Percentiles rank a stretch among this genome's conserved stretches.
phyloP scores from a whole-genome alignment of 2,797 vertebrate genomes.

The Furcifer pardalis region DNA sequence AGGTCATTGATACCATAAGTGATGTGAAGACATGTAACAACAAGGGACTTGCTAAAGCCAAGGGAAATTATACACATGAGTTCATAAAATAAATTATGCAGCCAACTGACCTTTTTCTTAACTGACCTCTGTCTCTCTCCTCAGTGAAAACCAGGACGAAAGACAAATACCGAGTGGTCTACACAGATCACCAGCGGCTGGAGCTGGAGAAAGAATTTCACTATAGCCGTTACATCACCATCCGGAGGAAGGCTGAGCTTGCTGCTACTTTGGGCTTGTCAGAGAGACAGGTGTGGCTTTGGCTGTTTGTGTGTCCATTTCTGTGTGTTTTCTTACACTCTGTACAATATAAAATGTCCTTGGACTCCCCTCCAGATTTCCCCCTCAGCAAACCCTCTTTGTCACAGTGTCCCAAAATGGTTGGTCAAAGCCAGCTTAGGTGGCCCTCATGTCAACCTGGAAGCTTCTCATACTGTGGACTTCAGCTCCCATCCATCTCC shows the following conservation, averaged over 20 bases:
- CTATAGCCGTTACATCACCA: conserved; percentile 79
- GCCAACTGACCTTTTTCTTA: conserved; percentile 8
- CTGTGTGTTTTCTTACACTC: too few relatives aligned
- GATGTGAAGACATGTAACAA: neutral
- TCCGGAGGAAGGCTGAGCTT: conserved; percentile 81
- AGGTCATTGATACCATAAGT: too few relatives aligned
- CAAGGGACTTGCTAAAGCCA: neutral
- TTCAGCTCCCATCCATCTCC: neutral
- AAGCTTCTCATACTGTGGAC: neutral
- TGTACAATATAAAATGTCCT: neutral
- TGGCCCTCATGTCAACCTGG: too few relatives aligned
- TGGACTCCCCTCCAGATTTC: neutral
- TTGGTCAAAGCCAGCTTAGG: neutral
- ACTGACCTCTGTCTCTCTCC: conserved; percentile 53
- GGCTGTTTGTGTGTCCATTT: neutral
- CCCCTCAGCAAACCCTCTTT: neutral
- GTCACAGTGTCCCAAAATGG: neutral
- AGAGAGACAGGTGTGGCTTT: conserved; percentile 80
- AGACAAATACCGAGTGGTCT: conserved; percentile 81
- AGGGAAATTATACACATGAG: neutral
- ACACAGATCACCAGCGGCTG: conserved; percentile 80
- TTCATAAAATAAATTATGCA: neutral
- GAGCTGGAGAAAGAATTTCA: conserved; percentile 82
- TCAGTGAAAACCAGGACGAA: conserved; percentile 82
- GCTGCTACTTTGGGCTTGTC: conserved; percentile 81